phyloP scores from a whole-genome alignment of 2,888 invertebrate genomes.

The Liposcelis brunnea region DNA sequence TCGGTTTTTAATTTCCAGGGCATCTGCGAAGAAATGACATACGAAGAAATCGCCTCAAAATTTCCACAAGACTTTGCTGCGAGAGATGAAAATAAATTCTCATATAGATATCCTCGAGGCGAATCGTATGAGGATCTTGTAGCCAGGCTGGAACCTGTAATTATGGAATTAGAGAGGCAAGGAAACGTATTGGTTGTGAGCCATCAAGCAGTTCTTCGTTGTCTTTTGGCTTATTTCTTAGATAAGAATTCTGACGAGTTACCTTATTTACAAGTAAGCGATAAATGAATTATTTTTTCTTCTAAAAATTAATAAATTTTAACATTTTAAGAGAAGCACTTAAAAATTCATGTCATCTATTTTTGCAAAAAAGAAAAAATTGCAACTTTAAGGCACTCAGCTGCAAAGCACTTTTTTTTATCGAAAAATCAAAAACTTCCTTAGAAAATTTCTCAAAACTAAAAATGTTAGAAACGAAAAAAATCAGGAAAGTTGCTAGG shows the following conservation, averaged over 20 bases:
- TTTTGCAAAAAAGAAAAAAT: no score
- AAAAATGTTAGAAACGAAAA: no score
- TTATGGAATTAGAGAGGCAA: constrained; percentile 96
- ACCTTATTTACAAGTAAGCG: constrained; percentile 48
- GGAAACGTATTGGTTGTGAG: constrained; percentile 91
- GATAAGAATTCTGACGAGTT: constrained; percentile 42
- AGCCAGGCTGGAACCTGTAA: constrained; percentile 91
- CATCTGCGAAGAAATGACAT: constrained; percentile 98
- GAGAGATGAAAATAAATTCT: constrained; percentile 93
- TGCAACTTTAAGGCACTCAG: no score
- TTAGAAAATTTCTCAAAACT: no score
- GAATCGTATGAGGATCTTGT: constrained; percentile 98
- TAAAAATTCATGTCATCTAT: no score
- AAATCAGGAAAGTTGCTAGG: no score
- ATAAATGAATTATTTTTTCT: neutral
- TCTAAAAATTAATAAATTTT: constrained; percentile 2
- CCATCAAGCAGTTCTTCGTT: constrained; percentile 92
- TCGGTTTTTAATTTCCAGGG: no score
- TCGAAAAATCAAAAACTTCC: no score
- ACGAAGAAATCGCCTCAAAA: constrained; percentile 84
- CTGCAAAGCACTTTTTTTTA: no score
- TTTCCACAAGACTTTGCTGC: constrained; percentile 93
- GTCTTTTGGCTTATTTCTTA: constrained; percentile 91
- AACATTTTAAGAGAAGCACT: neutral
- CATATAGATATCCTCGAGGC: constrained; percentile 66